Evolutionary conservation across 1,140 invertebrate species (phyloP).

Genomic region (Limonius californicus): DNA sequence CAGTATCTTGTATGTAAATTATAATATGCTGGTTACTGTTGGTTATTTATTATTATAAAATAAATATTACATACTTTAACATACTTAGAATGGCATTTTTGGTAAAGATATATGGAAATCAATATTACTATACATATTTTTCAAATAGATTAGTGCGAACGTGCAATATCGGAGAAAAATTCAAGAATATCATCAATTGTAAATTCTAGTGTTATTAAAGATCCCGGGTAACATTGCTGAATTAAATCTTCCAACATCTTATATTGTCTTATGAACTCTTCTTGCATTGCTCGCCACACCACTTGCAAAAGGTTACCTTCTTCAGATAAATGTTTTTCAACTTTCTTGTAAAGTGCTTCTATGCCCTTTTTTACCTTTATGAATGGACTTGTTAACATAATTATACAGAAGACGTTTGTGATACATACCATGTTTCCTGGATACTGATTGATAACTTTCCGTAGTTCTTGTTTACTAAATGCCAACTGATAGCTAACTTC

Average conservation of each 20-base stretch:
- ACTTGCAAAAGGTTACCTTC: slow-evolving; percentile 94
- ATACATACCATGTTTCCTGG: slow-evolving; percentile 73
- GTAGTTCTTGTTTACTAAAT: slow-evolving; percentile 94
- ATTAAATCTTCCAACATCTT: slow-evolving; percentile 92
- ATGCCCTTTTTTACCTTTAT: slow-evolving; percentile 84
- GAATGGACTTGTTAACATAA: background rate
- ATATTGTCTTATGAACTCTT: slow-evolving; percentile 97
- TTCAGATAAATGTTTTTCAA: slow-evolving; percentile 95
- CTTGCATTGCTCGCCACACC: slow-evolving; percentile 99
- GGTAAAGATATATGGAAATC: background rate
- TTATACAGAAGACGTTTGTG: background rate
- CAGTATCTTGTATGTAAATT: too few relatives aligned
- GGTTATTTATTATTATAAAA: too few relatives aligned
- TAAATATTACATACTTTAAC: too few relatives aligned
- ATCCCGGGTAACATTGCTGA: slow-evolving; percentile 93
- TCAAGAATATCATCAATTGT: slow-evolving; percentile 93
- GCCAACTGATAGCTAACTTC: slow-evolving; percentile 98
- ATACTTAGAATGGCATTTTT: too few relatives aligned
- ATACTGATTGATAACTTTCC: slow-evolving; percentile 94
- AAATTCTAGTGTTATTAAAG: slow-evolving; percentile 93
- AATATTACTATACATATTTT: background rate
- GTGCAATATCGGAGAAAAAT: slow-evolving; percentile 98
- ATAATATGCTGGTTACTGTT: too few relatives aligned
- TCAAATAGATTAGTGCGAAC: slow-evolving; percentile 72
- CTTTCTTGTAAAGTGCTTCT: slow-evolving; percentile 93